Base-by-base conservation (phyloP, 1,140 invertebrate genomes). In the Amphibalanus amphitrite region DNA sequence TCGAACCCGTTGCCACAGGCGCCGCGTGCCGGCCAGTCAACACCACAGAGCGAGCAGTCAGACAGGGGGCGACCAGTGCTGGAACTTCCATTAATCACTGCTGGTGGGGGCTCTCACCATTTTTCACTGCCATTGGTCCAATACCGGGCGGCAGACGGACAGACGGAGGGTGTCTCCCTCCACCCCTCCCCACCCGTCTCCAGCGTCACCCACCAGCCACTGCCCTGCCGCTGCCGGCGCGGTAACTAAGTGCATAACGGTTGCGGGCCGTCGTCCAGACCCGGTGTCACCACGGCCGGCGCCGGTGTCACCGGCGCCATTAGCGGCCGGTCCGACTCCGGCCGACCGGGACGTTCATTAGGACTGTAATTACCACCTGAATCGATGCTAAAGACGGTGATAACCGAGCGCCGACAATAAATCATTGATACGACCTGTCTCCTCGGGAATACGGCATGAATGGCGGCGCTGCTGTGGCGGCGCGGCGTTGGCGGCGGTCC, bases 361-460 rank as follows among this genome's bases (percentile, higher is more conserved):
- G 47, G 47, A 59, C 47, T 38, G 47, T 59, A 59, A 59, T 59
- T 59, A 59, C 47, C 47, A 59, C 47, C 47, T 59, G 47, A 59
- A 59, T 59, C 47, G 47, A 59, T 59, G 47, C 47, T 59, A 59
- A 59, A 59, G 47, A 59, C 47, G 47, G 6, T 23, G 47, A 59
- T 59, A 59, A 59, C 13, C 10, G 47, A 59, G 20, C 47, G 47
- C 6, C 47, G 47, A 59, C 47, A 59, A 13, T 59, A 59, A 59
- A 59, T 59, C 47, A 20, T 59, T 59, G 47, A 59, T 59, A 59
- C 23, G 47, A 23, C 47, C 47, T 59, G 47, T 59, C 47, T 59
- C 47, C 47, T 20, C 20, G 13, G n/a, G 47, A 59, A 59, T 59
- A 59, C 23, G 47, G 47, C 47, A 20, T 59, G 47, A 59, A 59